A percentile compares a stretch with the other conserved stretches of the same genome.
Evolutionary conservation across 2,113 vertebrate genomes (phyloP).

Genomic region (Canis aureus): DNA sequence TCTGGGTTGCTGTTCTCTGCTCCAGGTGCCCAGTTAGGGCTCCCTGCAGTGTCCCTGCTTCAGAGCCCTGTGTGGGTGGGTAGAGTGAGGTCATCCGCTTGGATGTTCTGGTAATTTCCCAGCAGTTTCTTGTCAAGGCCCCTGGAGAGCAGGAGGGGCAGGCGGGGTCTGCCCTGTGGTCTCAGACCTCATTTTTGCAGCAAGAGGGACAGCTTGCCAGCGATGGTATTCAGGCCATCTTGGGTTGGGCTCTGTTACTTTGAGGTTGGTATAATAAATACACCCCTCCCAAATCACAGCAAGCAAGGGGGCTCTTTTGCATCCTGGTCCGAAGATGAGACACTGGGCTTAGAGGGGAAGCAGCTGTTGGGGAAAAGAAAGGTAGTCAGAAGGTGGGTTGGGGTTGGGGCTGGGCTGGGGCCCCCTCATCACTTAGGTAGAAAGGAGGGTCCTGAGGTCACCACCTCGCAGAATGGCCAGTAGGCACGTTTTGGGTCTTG

Average conservation of each 20-base stretch:
- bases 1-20: background rate
- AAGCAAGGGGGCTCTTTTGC: too few species aligned
- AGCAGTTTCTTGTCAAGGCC: background rate
- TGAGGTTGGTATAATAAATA: background rate
- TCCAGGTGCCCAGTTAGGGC: background rate
- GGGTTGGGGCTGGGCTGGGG: background rate
- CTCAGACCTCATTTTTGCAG: background rate
- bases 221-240: background rate
- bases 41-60: background rate
- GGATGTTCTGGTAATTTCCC: background rate
- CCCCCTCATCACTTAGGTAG: background rate
- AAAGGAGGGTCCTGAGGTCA: background rate
- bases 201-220: background rate
- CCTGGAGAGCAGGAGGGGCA: background rate
- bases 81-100: background rate
- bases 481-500: background rate
- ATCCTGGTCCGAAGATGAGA: background rate
- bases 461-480: background rate
- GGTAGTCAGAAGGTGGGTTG: background rate
- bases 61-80: background rate
- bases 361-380: background rate
- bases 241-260: background rate
- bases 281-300: background rate
- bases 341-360: background rate
- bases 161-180: background rate